Evolutionary conservation across 2,113 vertebrate genomes (phyloP), one percentile per base, ranked within the genome.

Genomic region (Gallinago paraguaiae): DNA sequence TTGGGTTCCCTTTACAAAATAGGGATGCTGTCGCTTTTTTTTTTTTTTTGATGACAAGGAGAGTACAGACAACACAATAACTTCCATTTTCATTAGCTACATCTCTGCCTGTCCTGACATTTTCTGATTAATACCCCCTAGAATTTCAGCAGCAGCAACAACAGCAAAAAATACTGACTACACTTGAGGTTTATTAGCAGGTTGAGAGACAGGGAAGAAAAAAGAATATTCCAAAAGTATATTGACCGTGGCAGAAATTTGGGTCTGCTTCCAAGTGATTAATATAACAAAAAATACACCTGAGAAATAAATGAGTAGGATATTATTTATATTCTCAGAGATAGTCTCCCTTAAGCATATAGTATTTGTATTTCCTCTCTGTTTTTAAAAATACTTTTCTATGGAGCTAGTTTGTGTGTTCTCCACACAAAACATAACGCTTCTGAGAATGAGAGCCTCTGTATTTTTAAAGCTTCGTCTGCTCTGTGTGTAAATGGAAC

Each of bases 11-110:
- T 92, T 94, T 85, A 68, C 11, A 71, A 91, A 84, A 61, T 20
- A 82, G 24, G 22, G 7, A 57, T 72, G 22, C 30, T 84, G 50
- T 25, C 0, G 3, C 37, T 17, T 16, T 39, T 28, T 59, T 28
- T 59, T 28, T 54, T 71, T 48, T 59, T 43, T 35, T 20, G 0
- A 28, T 31, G 19, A 61, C 5, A 9, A 74, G 7, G 39, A n/a
- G 27, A 79, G 50, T 78, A 53, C 30, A 61, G 50, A 51, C 33
- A 95, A 89, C 61, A 68, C 61, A 91, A 59, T 68, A 93, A 71
- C 57, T 94, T 91, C 16, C 11, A 28, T 63, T 92, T 95, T 92
- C 69, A 79, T 92, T 93, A 91, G 77, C 45, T 76, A 12, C 11
- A 25, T 87, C 35, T 87, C 77, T 93, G 22, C 27, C 61, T 84